Conservation (phyloP, 2,888 invertebrate genomes). For the Bellardia pandia region DNA sequence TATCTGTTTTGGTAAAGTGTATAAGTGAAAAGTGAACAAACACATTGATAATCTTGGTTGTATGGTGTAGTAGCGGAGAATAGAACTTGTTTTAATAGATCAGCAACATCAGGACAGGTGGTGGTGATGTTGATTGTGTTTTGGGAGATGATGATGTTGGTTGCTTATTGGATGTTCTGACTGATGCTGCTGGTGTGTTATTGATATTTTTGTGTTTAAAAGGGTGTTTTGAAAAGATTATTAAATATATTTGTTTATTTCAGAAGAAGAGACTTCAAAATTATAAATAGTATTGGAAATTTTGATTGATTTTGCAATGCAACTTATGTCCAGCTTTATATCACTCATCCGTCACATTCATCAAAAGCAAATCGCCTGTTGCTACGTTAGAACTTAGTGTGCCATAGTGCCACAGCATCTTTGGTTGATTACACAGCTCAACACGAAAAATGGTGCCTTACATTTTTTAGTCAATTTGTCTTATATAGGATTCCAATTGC, state of each 20-base stretch:
- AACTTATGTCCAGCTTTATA: too few species aligned
- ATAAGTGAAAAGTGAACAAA: constrained; percentile 46
- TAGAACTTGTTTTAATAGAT: constrained; percentile 72
- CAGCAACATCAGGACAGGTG: constrained; percentile 68
- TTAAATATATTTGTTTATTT: neutral
- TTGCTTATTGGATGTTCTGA: neutral
- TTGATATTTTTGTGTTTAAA: constrained; percentile 25
- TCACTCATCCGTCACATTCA: too few species aligned
- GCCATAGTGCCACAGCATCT: too few species aligned
- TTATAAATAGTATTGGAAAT: too few species aligned
- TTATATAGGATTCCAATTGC: too few species aligned
- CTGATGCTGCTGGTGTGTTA: constrained; percentile 10
- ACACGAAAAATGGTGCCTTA: too few species aligned
- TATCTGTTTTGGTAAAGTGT: constrained; percentile 60
- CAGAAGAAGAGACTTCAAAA: too few species aligned
- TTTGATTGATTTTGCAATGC: too few species aligned
- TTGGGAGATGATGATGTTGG: constrained; percentile 40
- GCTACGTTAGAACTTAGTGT: too few species aligned
- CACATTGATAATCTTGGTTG: constrained; percentile 9
- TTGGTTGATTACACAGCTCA: too few species aligned
- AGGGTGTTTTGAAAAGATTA: constrained; percentile 24
- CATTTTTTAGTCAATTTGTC: too few species aligned
- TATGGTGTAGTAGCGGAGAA: constrained; percentile 7
- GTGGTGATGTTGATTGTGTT: constrained; percentile 51
- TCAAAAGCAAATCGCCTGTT: too few species aligned